Evolutionary conservation across 2,113 vertebrate genomes (phyloP).

Genomic region (Boulengeromyrus knoepffleri): DNA sequence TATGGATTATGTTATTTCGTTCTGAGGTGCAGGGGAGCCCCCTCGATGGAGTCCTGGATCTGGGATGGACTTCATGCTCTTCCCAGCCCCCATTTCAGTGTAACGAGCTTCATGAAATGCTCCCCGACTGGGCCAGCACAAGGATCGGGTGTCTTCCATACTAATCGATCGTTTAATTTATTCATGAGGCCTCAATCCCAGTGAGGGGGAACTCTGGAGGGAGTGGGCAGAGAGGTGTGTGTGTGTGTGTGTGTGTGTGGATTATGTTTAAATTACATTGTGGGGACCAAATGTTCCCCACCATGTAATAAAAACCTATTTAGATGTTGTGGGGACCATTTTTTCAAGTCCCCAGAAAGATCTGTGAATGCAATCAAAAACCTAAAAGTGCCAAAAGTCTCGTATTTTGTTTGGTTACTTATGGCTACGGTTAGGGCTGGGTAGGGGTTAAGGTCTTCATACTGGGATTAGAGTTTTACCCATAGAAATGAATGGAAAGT

Average conservation of each 20-base stretch:
- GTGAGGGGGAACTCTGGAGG: neutral
- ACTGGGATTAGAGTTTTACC: too few species aligned
- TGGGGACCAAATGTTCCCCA: too few species aligned
- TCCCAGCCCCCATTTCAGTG: neutral
- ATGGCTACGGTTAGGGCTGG: too few species aligned
- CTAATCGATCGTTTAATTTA: constrained; percentile 10
- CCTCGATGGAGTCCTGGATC: neutral
- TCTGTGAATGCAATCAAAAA: too few species aligned
- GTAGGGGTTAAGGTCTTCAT: too few species aligned
- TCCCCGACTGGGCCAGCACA: constrained; percentile 16
- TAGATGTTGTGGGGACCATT: too few species aligned
- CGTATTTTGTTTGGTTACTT: too few species aligned
- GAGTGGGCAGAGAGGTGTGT: neutral
- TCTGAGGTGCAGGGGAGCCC: neutral
- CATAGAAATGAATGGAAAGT: too few species aligned
- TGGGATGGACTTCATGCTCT: neutral
- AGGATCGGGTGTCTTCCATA: constrained; percentile 9
- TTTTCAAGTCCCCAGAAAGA: too few species aligned
- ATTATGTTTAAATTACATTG: neutral
- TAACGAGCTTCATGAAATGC: constrained; percentile 19
- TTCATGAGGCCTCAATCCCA: neutral
- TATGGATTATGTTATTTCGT: neutral
- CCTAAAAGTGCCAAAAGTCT: too few species aligned
- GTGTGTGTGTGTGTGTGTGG: neutral
- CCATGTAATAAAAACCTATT: too few species aligned